Evolutionary conservation across 2,113 vertebrate genomes (phyloP).

Genomic region (Barnardius zonarius): DNA sequence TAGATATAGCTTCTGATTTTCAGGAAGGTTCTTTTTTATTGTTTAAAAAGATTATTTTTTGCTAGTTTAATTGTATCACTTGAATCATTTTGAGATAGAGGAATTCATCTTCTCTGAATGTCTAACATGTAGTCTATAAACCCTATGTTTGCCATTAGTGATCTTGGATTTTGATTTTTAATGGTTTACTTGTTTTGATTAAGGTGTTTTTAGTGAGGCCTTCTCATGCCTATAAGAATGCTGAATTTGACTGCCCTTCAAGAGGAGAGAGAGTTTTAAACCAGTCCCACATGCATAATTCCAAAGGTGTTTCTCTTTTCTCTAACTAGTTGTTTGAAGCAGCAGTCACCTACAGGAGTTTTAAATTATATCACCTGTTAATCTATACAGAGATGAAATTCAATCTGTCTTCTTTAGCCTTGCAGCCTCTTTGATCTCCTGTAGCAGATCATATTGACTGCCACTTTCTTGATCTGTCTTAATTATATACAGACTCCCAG

Average conservation of each 20-base stretch:
- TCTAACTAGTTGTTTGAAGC: constrained; percentile 9
- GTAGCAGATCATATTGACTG: background rate
- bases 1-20: background rate
- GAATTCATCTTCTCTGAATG: background rate
- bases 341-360: background rate
- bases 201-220: background rate
- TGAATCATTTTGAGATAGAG: background rate
- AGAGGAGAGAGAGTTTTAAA: background rate
- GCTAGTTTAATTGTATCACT: background rate
- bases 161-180: background rate
- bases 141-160: background rate
- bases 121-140: background rate
- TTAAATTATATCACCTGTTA: constrained; percentile 26
- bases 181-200: background rate
- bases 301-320: background rate
- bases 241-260: background rate
- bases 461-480: constrained; percentile 12
- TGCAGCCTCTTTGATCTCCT: constrained; percentile 24
- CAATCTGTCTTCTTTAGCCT: background rate
- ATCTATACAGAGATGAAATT: background rate
- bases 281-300: background rate
- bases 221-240: background rate
- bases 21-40: background rate
- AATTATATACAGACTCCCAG: constrained; percentile 5
- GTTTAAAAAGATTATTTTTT: background rate